phyloP scores from a whole-genome alignment of 2,113 vertebrate genomes.

The Campylomormyrus numenius region DNA sequence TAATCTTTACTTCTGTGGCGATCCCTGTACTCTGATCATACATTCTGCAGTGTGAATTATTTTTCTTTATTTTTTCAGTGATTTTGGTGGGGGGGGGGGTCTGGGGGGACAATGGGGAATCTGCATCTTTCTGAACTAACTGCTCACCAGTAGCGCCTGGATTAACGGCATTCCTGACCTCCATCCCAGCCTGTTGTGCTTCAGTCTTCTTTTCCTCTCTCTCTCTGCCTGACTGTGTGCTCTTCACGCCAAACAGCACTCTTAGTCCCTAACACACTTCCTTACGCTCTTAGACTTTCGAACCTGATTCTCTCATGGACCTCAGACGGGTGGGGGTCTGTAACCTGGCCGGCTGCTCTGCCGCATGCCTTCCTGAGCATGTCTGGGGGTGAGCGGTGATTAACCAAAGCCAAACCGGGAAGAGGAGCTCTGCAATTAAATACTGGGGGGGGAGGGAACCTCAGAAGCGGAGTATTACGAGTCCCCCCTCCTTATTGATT shows the following conservation, averaged over 20 bases:
- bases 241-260: background rate
- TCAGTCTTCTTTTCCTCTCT: conserved; percentile 11
- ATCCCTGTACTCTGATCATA: conserved; percentile 54
- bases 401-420: conserved; percentile 43
- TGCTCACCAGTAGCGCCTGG: conserved; percentile 64
- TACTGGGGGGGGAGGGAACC: conserved; percentile 28
- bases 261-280: conserved; percentile 49
- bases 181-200: conserved; percentile 43
- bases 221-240: conserved; percentile 21
- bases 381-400: conserved; percentile 56
- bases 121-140: conserved; percentile 70
- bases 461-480: conserved; percentile 30
- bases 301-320: conserved; percentile 50
- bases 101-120: conserved; percentile 64
- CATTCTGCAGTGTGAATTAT: conserved; percentile 47
- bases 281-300: conserved; percentile 55
- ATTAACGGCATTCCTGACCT: conserved; percentile 48
- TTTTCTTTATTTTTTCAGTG: background rate
- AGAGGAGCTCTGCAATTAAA: conserved; percentile 49
- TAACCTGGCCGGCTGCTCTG: conserved; percentile 59
- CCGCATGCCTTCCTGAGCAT: conserved; percentile 72
- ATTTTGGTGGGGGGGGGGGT: conserved; percentile 22
- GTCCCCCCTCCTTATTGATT: conserved; percentile 44
- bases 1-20: conserved; percentile 37
- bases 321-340: conserved; percentile 48